Evolutionary conservation across 2,113 vertebrate genomes (phyloP).

Genomic region (Tiliqua scincoides): DNA sequence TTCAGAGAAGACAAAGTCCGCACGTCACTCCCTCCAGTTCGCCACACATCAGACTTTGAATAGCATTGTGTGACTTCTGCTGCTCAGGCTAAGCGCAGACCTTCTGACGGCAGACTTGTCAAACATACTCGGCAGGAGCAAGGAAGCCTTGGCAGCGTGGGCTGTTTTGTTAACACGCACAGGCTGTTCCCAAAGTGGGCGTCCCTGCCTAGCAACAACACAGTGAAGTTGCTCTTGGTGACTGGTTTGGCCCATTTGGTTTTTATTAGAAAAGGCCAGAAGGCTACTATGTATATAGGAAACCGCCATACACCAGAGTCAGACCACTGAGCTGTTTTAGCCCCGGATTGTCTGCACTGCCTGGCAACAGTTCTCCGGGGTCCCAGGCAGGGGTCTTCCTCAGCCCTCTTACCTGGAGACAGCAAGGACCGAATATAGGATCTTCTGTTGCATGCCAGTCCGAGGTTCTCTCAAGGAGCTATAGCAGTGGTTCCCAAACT

Average conservation of each 20-base stretch:
- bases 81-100: not conserved
- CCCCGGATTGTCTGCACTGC: too few species aligned
- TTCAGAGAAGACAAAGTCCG: fast-evolving
- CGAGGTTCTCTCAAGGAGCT: too few species aligned
- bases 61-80: not conserved
- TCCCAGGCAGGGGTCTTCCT: too few species aligned
- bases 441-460: too few species aligned
- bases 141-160: not conserved
- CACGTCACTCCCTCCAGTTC: fast-evolving
- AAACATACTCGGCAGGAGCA: not conserved
- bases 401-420: too few species aligned
- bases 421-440: too few species aligned
- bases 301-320: too few species aligned
- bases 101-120: not conserved
- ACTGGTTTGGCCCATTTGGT: not conserved
- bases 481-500: too few species aligned
- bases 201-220: not conserved
- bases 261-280: not conserved
- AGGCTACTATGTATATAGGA: not conserved
- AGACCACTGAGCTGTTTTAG: too few species aligned
- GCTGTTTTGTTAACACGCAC: not conserved
- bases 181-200: not conserved
- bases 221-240: not conserved
- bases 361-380: too few species aligned
- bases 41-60: not conserved